Evolutionary conservation across 2,113 vertebrate species (phyloP), one percentile per base, ranked within the genome.

Genomic region (Chaetura pelagica): DNA sequence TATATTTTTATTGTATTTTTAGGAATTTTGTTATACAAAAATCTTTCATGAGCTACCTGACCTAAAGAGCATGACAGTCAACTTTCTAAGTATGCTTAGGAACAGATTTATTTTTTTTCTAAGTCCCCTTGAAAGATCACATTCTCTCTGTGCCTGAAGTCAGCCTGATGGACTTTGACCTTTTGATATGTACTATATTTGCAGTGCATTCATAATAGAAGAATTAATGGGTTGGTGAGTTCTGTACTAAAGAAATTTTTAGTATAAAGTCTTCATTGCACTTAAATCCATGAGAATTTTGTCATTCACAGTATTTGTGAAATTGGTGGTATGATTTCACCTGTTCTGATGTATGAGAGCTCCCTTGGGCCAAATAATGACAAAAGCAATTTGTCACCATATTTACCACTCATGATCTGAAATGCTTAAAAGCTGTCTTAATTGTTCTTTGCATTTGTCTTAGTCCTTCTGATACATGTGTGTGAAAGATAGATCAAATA

Each of bases 1-100:
- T 91, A 87, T 32, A 0, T 77, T 87, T 89, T 86, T 30, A 77
- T 73, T 88, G 73, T 73, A 77, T 89, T 94, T 94, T 92, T 80
- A 66, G 80, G 89, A 77, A 69, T 62, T 35, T 84, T 91, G 32
- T 91, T 89, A 73, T 57, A 66, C 49, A 64, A 68, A 96, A 91
- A 34, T 80, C 76, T 83, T 93, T 51, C 35, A 30, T 59, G 58
- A 84, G 55, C 79, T 92, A 46, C 54, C 75, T 83, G 67, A 76
- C 55, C 88, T 90, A 73, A 57, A 34, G 44, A 76, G 74, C 27
- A 17, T 58, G 58, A 80, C 64, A 83, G 46, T 86, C 48, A 72
- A 80, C 20, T 81, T 95, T 51, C 40, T 66, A 67, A 78, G 62
- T 51, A 34, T 75, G 26, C 66, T 63, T n/a, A 80, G 51, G 59